Percentiles rank a stretch among this genome's conserved stretches.
Evolutionary conservation across 2,797 vertebrate genomes (phyloP).

Genomic region (Micromesistius poutassou): DNA sequence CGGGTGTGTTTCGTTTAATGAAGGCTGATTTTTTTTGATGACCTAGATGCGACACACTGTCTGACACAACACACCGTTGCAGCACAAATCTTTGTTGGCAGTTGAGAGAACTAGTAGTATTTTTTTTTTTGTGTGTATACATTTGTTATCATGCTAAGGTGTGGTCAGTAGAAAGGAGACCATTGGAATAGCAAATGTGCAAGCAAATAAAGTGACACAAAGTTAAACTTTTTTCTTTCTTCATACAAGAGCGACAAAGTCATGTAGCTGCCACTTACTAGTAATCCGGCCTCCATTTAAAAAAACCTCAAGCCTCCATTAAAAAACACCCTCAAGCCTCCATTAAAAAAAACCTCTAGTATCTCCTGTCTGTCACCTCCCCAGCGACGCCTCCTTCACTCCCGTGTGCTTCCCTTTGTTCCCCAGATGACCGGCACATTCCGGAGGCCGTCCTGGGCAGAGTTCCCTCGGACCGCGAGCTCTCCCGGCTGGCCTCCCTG

Average conservation of each 20-base stretch:
- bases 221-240: neutral
- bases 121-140: neutral
- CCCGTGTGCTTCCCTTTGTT: neutral
- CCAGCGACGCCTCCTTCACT: too few relatives aligned
- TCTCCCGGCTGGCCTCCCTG: conserved; percentile 78
- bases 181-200: neutral
- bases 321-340: too few relatives aligned
- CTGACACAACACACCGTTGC: conserved; percentile 9
- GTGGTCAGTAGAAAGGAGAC: neutral
- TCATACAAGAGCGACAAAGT: too few relatives aligned
- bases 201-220: neutral
- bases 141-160: conserved; percentile 7
- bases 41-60: conserved; percentile 8
- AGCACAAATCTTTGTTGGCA: conserved; percentile 19
- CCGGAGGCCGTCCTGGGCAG: conserved; percentile 62
- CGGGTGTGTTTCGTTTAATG: neutral
- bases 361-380: too few relatives aligned
- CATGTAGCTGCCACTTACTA: too few relatives aligned
- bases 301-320: too few relatives aligned
- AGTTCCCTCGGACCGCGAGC: conserved; percentile 80
- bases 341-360: too few relatives aligned
- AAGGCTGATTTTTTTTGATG: neutral
- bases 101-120: conserved; percentile 6
- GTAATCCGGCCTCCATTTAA: too few relatives aligned
- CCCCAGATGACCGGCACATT: conserved; percentile 60